Base-by-base conservation (phyloP, 2,797 vertebrate species). In the Taeniopygia guttata region DNA sequence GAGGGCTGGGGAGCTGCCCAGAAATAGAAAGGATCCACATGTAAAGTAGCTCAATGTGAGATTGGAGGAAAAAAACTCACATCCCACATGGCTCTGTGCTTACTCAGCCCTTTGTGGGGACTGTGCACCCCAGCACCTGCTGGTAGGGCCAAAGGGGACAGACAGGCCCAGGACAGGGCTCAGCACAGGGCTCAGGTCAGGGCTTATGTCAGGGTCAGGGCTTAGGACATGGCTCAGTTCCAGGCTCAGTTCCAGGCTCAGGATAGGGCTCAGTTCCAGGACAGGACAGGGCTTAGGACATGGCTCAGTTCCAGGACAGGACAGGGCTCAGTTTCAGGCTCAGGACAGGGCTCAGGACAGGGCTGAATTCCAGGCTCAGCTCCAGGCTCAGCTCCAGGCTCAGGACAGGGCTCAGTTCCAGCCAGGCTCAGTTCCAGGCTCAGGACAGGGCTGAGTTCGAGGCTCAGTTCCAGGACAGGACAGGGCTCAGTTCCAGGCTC, bases 51-150 rank as follows among this genome's bases (percentile, higher is more conserved):
- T 25, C 17, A 45, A 42, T 75, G 69, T 16, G 26, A 64, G 15
- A 54, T 9, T 40, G 67, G 40, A 84, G n/a, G 29, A 43, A 32
- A 73, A 77, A 49, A 7, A 10, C 34, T 72, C 63, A 3, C 0
- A 0, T 26, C 48, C 43, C 10, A 0, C 36, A 1, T 0, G 3
- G 68, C 48, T 45, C 58, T 5, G 2, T 36, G 45, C 40, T 2
- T 4, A 22, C 42, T 63, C 63, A 52, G 89, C 51, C 30, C 55
- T 45, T 26, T 4, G 0, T 3, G 73, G 58, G 55, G 5, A 32
- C 58, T n/a, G n/a, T 23, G 64, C 34, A 56, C 14, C 58, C 58
- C 58, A 63, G 38, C 45, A 63, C 16, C 38, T 38, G 38, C 51
- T 64, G 38, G 21, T 58, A 77, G 45, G 77, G 51, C 30, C 60